A percentile compares a stretch with the other conserved stretches of the same genome.
These are phyloP conservation scores for Callyntrura sp. DNA, from an alignment of 2,888 invertebrate genomes.

Conservation along the genomic window DNA sequence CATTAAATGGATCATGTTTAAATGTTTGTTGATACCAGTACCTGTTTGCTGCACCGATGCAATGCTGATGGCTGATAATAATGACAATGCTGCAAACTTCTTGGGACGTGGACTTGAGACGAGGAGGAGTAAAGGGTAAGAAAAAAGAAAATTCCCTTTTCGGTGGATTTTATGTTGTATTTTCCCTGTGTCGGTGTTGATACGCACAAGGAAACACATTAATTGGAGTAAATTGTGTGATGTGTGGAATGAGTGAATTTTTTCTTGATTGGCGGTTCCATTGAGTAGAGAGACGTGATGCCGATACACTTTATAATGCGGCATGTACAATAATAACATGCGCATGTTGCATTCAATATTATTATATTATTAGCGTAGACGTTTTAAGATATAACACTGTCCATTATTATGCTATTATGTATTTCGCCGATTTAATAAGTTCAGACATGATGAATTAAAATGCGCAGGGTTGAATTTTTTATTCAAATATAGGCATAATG, in stretches of 20 bases:
- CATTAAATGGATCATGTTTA: constrained; percentile 57
- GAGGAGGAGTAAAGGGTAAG: not conserved
- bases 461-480: constrained; percentile 10
- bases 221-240: constrained; percentile 61
- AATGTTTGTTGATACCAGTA: constrained; percentile 41
- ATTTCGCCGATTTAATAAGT: constrained; percentile 15
- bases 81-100: too few relatives aligned
- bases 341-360: not conserved
- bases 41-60: too few relatives aligned
- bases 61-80: not conserved
- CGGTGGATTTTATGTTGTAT: not conserved
- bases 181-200: constrained; percentile 34
- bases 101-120: too few relatives aligned
- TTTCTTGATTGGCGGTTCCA: constrained; percentile 39
- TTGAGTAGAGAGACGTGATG: constrained; percentile 47
- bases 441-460: constrained; percentile 18
- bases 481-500: constrained; percentile 7
- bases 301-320: constrained; percentile 37
- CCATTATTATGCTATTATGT: too few relatives aligned
- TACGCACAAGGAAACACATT: constrained; percentile 58
- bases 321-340: not conserved
- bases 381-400: too few relatives aligned
- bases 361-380: too few relatives aligned
- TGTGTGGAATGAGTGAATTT: constrained; percentile 41
- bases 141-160: constrained; percentile 44